phyloP scores from a whole-genome alignment of 2,888 invertebrate genomes.

The Rhingia campestris region DNA sequence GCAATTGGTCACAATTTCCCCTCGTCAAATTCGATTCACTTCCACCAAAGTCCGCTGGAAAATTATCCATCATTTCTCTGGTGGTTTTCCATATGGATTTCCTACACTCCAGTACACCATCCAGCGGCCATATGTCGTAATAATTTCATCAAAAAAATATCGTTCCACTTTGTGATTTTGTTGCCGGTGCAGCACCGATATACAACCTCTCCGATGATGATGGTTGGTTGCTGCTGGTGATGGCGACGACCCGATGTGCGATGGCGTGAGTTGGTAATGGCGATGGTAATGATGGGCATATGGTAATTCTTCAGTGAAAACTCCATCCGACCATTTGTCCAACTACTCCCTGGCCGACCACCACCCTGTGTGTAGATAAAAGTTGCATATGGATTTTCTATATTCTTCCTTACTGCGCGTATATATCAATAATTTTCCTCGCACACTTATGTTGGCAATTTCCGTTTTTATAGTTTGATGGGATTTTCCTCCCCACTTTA shows the following conservation, averaged over 20 bases:
- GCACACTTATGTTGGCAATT: slow-evolving; percentile 52
- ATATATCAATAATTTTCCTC: slow-evolving; percentile 12
- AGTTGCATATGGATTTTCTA: slow-evolving; percentile 14
- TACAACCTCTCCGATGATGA: background rate
- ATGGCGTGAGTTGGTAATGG: slow-evolving; percentile 28
- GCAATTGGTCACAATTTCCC: slow-evolving; percentile 69
- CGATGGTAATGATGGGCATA: slow-evolving; percentile 63
- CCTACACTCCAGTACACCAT: slow-evolving; percentile 51
- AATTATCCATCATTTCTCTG: slow-evolving; percentile 34
- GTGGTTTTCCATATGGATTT: slow-evolving; percentile 31
- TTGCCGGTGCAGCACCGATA: slow-evolving; percentile 34
- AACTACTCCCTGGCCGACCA: slow-evolving; percentile 5
- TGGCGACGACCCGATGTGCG: slow-evolving; percentile 32
- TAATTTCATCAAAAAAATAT: slow-evolving; percentile 63
- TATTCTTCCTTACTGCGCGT: slow-evolving; percentile 2
- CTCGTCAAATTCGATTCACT: slow-evolving; percentile 71
- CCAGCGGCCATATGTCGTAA: slow-evolving; percentile 71
- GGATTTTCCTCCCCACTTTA: slow-evolving; percentile 7
- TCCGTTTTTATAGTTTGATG: slow-evolving; percentile 53
- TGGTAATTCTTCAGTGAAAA: slow-evolving; percentile 58
- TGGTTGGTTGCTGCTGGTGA: slow-evolving; percentile 7
- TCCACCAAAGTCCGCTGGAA: slow-evolving; percentile 57
- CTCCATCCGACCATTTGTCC: slow-evolving; percentile 2
- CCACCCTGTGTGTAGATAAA: slow-evolving; percentile 2
- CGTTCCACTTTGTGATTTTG: slow-evolving; percentile 68